Evolutionary conservation across 2,888 invertebrate genomes (phyloP), one percentile per base, ranked within the genome.

Genomic region (Urechis unicinctus): DNA sequence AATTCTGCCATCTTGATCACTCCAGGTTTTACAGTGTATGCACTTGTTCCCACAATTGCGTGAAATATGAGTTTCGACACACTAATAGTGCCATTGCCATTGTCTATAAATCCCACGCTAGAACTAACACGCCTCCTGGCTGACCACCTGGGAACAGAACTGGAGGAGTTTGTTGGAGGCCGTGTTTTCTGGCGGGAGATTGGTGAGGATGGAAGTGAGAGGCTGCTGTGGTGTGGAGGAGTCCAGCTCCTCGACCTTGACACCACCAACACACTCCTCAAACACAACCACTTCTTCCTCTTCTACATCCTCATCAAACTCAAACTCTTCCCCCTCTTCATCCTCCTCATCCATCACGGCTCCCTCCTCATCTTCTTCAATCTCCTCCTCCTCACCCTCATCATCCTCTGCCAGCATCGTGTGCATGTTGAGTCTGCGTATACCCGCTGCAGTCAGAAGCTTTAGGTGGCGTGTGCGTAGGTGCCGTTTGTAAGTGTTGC

Each of bases 401-500:
- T 17, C 9, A 9, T 36, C 17, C 9, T 13, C 9, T 9, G 36
- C 17, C 17, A 17, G 36, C 36, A 36, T 17, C 9, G 36, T 9
- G 36, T 9, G 36, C 9, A 9, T 13, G 9, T 36, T 9, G 36
- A 36, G 9, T 13, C 9, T 9, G 17, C 17, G 36, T 36, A 36
- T 36, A 13, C 36, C 36, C 9, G 9, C 36, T 13, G 36, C 36
- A 17, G 36, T 36, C 36, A 28, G 29, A 5, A 5, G 48, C 30
- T 83, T 83, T 4, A 82, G 81, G 61, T 84, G 84, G 2, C 82
- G 74, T 3, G 83, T 83, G 66, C 81, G 81, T 56, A 84, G 70
- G 66, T 84, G 84, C 1, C 83, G 78, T 64, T 84, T 84, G 69
- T 83, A 84, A 1, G 83, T 83, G 66, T 84, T 84, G 30, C 83